Conservation (phyloP, 2,113 vertebrate genomes). For the Ceyx cyanopectus region DNA sequence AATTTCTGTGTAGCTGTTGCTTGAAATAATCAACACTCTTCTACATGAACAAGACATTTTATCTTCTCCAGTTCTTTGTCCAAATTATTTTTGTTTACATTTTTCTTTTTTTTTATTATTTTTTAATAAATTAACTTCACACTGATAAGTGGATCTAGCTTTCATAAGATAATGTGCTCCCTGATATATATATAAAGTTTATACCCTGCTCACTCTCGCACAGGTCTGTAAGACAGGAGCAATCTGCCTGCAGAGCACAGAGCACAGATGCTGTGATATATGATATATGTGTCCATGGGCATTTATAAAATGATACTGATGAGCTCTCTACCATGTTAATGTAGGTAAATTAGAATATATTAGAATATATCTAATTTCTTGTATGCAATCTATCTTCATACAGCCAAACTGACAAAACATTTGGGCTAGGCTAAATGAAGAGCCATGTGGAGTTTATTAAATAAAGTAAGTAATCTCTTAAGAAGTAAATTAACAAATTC, state of each 20-base stretch:
- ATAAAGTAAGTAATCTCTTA: background rate
- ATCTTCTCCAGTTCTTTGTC: background rate
- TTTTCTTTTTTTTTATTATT: background rate
- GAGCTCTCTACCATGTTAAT: background rate
- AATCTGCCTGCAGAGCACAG: background rate
- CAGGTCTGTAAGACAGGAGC: background rate
- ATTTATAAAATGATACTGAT: background rate
- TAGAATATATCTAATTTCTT: background rate
- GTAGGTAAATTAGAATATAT: background rate
- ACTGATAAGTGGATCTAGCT: background rate
- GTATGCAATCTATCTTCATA: background rate
- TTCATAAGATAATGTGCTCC: background rate
- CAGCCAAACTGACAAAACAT: background rate
- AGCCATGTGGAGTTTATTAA: background rate
- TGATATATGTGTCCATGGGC: accelerated
- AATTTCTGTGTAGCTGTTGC: background rate
- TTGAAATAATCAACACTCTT: background rate
- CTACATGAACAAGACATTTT: background rate
- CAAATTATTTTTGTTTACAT: background rate
- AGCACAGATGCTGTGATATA: background rate
- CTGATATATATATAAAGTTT: background rate
- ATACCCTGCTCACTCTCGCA: background rate
- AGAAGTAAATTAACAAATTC: background rate
- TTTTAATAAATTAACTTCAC: background rate
- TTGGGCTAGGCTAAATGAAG: background rate